Evolutionary conservation across 2,113 vertebrate genomes (phyloP).

Genomic region (Otis tarda): DNA sequence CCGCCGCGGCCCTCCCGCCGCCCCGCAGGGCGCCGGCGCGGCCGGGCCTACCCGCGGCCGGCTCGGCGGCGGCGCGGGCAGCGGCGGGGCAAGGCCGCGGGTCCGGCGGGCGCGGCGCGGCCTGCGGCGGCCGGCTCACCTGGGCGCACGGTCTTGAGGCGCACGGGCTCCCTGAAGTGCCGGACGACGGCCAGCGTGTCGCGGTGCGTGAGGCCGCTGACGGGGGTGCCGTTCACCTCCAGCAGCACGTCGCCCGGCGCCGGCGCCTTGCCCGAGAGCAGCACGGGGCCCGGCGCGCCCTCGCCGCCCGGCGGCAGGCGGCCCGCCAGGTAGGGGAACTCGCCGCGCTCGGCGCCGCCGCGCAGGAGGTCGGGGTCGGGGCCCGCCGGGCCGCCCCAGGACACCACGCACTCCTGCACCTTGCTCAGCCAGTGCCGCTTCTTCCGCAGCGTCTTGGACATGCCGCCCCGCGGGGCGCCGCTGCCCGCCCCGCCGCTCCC

Average conservation of each 20-base stretch:
- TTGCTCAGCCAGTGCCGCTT: constrained; percentile 94
- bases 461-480: constrained; percentile 37
- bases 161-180: constrained; percentile 92
- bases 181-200: constrained; percentile 92
- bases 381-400: constrained; percentile 80
- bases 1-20: too few relatives aligned
- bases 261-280: constrained; percentile 83
- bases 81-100: too few relatives aligned
- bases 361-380: constrained; percentile 77
- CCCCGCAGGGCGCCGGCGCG: too few relatives aligned
- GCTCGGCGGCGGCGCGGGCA: too few relatives aligned
- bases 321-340: constrained; percentile 88
- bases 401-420: constrained; percentile 90
- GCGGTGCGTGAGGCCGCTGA: constrained; percentile 93
- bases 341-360: constrained; percentile 90
- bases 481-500: too few relatives aligned
- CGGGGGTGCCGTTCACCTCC: constrained; percentile 95
- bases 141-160: constrained; percentile 91
- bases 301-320: constrained; percentile 70
- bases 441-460: constrained; percentile 96
- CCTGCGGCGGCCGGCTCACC: constrained; percentile 66
- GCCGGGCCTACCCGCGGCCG: too few relatives aligned
- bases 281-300: constrained; percentile 5
- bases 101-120: too few relatives aligned
- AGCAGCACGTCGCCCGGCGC: constrained; percentile 87